Conservation (phyloP, 1,140 invertebrate genomes). For the Drosophila auraria region DNA sequence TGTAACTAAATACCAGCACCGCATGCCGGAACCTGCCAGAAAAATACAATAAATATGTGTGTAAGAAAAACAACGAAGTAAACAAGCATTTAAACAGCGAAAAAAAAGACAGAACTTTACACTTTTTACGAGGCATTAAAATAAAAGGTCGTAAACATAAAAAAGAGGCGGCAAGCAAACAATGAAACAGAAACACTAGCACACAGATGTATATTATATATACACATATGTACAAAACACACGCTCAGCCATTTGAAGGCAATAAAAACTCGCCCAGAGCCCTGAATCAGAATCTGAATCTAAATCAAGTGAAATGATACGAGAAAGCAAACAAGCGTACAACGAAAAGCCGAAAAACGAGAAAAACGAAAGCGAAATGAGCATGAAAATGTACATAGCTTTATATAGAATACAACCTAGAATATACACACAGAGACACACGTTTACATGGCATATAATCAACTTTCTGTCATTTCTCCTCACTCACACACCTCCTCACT, state of each 20-base stretch:
- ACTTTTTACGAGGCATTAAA: constrained; percentile 65
- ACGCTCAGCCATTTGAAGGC: constrained; percentile 14
- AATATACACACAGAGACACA: neutral
- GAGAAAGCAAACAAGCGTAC: constrained; percentile 6
- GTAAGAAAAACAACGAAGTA: constrained; percentile 28
- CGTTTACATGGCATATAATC: constrained; percentile 21
- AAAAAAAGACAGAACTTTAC: constrained; percentile 1
- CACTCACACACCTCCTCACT: neutral
- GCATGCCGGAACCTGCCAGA: constrained; percentile 7
- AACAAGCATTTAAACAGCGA: constrained; percentile 31
- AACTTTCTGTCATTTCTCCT: constrained; percentile 34
- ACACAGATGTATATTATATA: neutral
- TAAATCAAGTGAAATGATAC: constrained; percentile 42
- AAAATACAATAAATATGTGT: constrained; percentile 43
- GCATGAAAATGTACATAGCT: constrained; percentile 24
- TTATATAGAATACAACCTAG: constrained; percentile 1
- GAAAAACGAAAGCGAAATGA: constrained; percentile 10
- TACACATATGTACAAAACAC: neutral
- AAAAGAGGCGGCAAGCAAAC: neutral
- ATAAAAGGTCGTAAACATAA: constrained; percentile 62
- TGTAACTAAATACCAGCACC: too few relatives aligned
- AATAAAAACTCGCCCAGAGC: constrained; percentile 34
- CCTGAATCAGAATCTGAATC: neutral
- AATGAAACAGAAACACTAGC: constrained; percentile 6
- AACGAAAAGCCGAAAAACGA: neutral